phyloP scores from a whole-genome alignment of 2,113 vertebrate genomes.

The Miniopterus natalensis region DNA sequence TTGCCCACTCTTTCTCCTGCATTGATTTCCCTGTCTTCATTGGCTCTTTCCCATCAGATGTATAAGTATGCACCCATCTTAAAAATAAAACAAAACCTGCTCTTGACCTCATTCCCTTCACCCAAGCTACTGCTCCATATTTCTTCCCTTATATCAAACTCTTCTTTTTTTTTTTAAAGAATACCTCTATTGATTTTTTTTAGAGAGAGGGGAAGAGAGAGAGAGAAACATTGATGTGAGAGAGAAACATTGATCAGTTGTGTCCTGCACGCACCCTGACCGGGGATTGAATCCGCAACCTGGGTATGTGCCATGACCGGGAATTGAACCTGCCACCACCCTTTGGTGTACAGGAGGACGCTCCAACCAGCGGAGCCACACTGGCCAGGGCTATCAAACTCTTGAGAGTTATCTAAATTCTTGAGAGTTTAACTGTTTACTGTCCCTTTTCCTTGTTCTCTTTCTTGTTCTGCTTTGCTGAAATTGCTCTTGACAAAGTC shows the following conservation, averaged over 20 bases:
- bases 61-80: conserved; percentile 29
- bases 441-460: neutral
- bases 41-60: conserved; percentile 24
- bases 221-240: no score
- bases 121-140: neutral
- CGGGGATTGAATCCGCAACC: no score
- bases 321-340: no score
- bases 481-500: conserved; percentile 45
- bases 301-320: no score
- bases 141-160: neutral
- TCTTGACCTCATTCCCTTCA: neutral
- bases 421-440: neutral
- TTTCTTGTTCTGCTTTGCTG: conserved; percentile 42
- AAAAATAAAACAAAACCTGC: conserved; percentile 7
- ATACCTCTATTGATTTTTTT: no score
- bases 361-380: no score
- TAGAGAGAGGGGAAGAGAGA: no score
- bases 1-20: neutral
- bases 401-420: neutral
- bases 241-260: no score
- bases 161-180: neutral
- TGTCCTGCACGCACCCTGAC: no score
- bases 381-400: neutral
- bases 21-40: neutral
- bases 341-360: no score